Evolutionary conservation across 2,797 vertebrate genomes (phyloP).

Genomic region (Micropoecilia bifurca): DNA sequence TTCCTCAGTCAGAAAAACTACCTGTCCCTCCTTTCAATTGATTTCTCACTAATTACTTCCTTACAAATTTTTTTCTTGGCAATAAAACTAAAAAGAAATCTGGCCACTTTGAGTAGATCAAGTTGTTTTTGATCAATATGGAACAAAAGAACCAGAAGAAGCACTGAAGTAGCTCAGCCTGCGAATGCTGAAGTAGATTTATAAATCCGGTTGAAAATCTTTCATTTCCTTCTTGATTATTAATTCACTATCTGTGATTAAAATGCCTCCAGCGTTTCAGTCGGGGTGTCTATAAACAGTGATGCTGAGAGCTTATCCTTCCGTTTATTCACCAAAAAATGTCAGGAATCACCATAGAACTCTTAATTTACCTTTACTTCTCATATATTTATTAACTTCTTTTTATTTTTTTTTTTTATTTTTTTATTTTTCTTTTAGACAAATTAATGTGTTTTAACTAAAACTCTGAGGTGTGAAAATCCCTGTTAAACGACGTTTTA

Average conservation of each 20-base stretch:
- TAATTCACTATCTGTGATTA: neutral
- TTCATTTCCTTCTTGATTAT: neutral
- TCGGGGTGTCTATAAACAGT: neutral
- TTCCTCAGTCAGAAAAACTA: neutral
- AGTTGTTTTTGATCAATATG: neutral
- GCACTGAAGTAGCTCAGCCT: neutral
- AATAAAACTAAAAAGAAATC: neutral
- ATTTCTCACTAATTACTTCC: neutral
- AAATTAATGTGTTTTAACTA: too few relatives aligned
- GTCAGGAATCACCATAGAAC: neutral
- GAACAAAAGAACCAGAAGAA: neutral
- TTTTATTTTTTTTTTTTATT: too few relatives aligned
- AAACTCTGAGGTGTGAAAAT: too few relatives aligned
- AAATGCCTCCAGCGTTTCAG: neutral
- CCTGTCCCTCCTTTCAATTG: neutral
- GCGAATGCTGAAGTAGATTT: neutral
- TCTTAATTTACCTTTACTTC: too few relatives aligned
- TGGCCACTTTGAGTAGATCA: neutral
- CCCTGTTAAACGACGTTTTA: too few relatives aligned
- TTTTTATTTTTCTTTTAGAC: too few relatives aligned
- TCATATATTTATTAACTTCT: too few relatives aligned
- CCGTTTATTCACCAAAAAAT: neutral
- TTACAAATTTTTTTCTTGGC: neutral
- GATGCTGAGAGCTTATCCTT: neutral
- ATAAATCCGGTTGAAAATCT: neutral